A percentile compares a stretch with the other conserved stretches of the same genome.
phyloP scores from a whole-genome alignment of 2,113 vertebrate species.

The Chaetodon trifascialis region DNA sequence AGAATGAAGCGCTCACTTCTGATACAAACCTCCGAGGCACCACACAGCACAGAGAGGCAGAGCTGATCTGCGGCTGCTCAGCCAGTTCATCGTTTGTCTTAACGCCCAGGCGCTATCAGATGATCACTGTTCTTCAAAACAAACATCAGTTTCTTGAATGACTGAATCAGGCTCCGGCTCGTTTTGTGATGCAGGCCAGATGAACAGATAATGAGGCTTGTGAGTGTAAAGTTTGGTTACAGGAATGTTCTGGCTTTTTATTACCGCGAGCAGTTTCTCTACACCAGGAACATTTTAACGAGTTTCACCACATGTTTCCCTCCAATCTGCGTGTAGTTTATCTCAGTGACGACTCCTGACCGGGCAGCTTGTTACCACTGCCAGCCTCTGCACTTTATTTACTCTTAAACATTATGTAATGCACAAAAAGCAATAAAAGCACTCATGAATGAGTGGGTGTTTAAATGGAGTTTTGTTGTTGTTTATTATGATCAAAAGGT shows the following conservation, averaged over 20 bases:
- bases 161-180: slow-evolving; percentile 23
- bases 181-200: slow-evolving; percentile 26
- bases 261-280: slow-evolving; percentile 34
- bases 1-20: slow-evolving; percentile 13
- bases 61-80: slow-evolving; percentile 19
- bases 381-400: slow-evolving; percentile 26
- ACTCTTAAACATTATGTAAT: neutral
- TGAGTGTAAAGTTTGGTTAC: slow-evolving; percentile 37
- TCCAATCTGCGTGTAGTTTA: slow-evolving; percentile 30
- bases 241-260: slow-evolving; percentile 54
- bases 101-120: neutral
- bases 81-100: slow-evolving; percentile 30
- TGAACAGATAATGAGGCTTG: slow-evolving; percentile 41
- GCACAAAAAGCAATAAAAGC: neutral
- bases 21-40: slow-evolving; percentile 17
- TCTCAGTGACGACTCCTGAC: slow-evolving; percentile 34
- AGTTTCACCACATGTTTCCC: slow-evolving; percentile 51
- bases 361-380: slow-evolving; percentile 11
- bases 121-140: slow-evolving; percentile 42
- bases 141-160: slow-evolving; percentile 28
- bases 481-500: neutral
- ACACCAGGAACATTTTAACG: slow-evolving; percentile 50
- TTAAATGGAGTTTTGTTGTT: neutral
- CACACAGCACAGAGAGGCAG: neutral
- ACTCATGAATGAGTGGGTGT: neutral